phyloP scores from a whole-genome alignment of 2,797 vertebrate species.

The Neostethus bicornis region DNA sequence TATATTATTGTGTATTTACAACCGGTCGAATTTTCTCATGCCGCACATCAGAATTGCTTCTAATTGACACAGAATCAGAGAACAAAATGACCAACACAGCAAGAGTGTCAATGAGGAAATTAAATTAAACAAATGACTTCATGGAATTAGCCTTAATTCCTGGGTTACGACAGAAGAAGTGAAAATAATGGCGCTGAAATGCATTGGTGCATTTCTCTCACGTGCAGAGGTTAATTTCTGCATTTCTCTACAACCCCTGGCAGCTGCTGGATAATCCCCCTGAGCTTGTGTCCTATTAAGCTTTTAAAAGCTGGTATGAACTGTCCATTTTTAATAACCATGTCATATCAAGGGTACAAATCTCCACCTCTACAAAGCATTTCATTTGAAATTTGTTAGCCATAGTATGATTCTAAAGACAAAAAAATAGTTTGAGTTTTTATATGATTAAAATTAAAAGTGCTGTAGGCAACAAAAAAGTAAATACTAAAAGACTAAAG shows the following conservation, averaged over 20 bases:
- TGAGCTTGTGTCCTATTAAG: conserved; percentile 74
- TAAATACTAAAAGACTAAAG: no score
- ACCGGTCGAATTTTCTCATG: no score
- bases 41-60: not conserved
- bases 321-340: conserved; percentile 79
- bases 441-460: no score
- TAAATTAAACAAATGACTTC: conserved; percentile 56
- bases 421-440: no score
- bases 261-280: conserved; percentile 79
- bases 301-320: conserved; percentile 82
- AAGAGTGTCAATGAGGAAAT: conserved; percentile 4
- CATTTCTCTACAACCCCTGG: conserved; percentile 57
- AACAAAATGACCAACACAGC: conserved; percentile 3
- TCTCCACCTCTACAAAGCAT: conserved; percentile 44
- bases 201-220: conserved; percentile 44
- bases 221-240: conserved; percentile 68
- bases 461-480: no score
- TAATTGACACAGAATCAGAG: not conserved
- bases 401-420: no score
- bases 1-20: no score
- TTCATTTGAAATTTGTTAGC: conserved; percentile 37
- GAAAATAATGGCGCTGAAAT: conserved; percentile 34
- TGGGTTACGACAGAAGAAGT: conserved; percentile 29
- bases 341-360: conserved; percentile 74
- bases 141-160: conserved; percentile 60